Base-by-base conservation (phyloP, 1,140 invertebrate species). In the Rhyacophila brunnea region DNA sequence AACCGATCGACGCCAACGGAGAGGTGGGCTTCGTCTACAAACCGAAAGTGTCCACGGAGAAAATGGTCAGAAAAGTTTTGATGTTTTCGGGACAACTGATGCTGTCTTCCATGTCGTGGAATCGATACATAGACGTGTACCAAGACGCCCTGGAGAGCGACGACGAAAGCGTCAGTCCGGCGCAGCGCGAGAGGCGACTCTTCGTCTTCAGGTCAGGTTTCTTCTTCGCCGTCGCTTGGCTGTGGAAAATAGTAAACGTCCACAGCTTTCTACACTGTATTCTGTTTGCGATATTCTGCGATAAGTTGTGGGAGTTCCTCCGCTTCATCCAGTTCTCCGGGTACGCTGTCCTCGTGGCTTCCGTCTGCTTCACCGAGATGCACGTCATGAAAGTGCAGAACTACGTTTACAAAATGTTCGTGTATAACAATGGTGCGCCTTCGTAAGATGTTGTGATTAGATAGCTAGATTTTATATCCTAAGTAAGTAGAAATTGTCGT, bases 211-310 rank as follows among this genome's bases (percentile, higher is more conserved):
- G 74, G 62, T 87, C 87, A 1, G 79, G 81, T 0, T 81, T 84
- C 19, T 92, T 92, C 65, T 91, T 89, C 74, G 73, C 83, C 5
- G 79, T 92, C 0, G 82, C 88, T 0, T 87, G 84, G 68, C 68
- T 88, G 38, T 94, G 91, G 91, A 82, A 89, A 56, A 72, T 92
- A 0, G 80, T 89, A 1, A 92, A 93, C 69, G 87, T 89, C 0
- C 91, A 93, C 68, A 87, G 88, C 20, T 77, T 91, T 53, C 72
- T 90, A 13, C 89, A 93, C 71, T 81, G 87, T 54, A 68, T 92
- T 10, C 80, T 92, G 5, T 70, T 92, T 19, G 83, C 88, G 18
- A 86, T 93, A 57, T 91, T 92, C 71, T 84, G 90, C 68, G 90
- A 93, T 81, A 88, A 87, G 66, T 72, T 87, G 1, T 88, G 87